Base-by-base conservation (phyloP, 2,888 invertebrate species). In the Netelia virgata region DNA sequence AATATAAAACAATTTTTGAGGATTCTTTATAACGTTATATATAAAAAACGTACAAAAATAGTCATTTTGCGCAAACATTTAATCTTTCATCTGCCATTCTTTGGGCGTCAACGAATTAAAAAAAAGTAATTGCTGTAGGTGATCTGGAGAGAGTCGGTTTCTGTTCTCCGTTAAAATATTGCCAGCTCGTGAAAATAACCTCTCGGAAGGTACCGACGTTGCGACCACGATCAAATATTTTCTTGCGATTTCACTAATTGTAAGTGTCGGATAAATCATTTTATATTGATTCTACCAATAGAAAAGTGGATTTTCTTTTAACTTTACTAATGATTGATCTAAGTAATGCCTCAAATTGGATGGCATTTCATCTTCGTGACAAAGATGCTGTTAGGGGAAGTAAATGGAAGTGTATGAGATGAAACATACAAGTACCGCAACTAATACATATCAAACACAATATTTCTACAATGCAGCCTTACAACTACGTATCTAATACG, bases 1-100 rank as follows among this genome's bases (percentile, higher is more conserved):
- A 47, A 68, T 55, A 64, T 23, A 90, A 90, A 90, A 88, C 88
- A 89, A 90, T 87, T 89, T 74, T 82, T 79, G 87, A 88, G 88
- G 28, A 28, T 90, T 89, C 86, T 73, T 89, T 91, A 91, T 86
- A 91, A 91, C 91, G 90, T 16, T 16, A 53, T 8, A 53, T 36
- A 36, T 6, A 36, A 36, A 36, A 36, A 36, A 28, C 6, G 36
- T 6, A 36, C 1, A 36, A 36, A 36, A 36, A 36, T 8, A 36
- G 8, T 36, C 36, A 36, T 36, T 36, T 36, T 6, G 36, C 36
- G 36, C 6, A 36, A 36, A 36, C 36, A 36, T 36, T 36, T 36
- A 36, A 36, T 36, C 36, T 36, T 36, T 36, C 36, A 36, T 36
- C 3, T 28, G 28, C 79, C 77, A 77, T 23, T 79, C 82, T 61